Conservation (phyloP, 2,888 invertebrate species). For the Agrotis segetum region DNA sequence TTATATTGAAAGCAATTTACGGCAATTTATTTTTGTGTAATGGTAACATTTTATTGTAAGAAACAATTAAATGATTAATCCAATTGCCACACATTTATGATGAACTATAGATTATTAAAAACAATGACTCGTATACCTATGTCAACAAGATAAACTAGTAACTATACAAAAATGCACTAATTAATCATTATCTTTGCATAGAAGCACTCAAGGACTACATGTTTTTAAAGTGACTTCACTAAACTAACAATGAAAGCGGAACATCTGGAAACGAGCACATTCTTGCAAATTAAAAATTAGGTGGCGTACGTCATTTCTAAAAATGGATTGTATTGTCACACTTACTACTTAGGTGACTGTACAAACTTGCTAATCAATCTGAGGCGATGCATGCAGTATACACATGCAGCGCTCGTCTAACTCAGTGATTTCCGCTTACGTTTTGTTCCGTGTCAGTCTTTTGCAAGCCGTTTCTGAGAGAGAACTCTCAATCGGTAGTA, state of each 20-base stretch:
- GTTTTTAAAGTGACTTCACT: slow-evolving; percentile 41
- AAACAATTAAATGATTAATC: slow-evolving; percentile 26
- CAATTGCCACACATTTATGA: slow-evolving; percentile 31
- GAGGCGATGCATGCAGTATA: too few species aligned
- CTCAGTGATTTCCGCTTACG: too few species aligned
- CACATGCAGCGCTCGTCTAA: too few species aligned
- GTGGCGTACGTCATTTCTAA: slow-evolving; percentile 5
- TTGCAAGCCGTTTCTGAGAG: too few species aligned
- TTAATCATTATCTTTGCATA: slow-evolving; percentile 34
- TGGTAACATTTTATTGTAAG: background rate
- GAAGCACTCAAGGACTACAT: slow-evolving; percentile 30
- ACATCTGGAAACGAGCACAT: slow-evolving; percentile 19
- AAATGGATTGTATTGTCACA: background rate
- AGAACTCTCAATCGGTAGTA: too few species aligned
- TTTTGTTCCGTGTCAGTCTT: too few species aligned
- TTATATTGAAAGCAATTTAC: too few species aligned
- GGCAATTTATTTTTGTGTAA: too few species aligned
- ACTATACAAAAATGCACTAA: slow-evolving; percentile 20
- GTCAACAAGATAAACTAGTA: slow-evolving; percentile 49
- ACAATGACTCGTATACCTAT: slow-evolving; percentile 28
- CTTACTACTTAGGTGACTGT: background rate
- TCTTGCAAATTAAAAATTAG: slow-evolving; percentile 1
- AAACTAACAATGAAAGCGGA: slow-evolving; percentile 23
- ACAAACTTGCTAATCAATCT: too few species aligned
- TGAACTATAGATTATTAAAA: slow-evolving; percentile 43